phyloP scores from a whole-genome alignment of 2,888 invertebrate species.

The Beris chalybata region DNA sequence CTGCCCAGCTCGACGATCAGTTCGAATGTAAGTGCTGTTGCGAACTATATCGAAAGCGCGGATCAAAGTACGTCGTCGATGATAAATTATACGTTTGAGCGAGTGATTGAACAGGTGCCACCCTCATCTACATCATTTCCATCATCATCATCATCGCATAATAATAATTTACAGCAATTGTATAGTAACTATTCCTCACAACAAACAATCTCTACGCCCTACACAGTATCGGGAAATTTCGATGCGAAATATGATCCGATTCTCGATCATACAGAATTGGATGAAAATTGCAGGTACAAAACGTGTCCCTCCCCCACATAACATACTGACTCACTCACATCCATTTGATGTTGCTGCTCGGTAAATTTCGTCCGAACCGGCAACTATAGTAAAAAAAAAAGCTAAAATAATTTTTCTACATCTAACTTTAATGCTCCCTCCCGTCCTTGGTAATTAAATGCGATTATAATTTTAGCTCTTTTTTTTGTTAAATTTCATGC shows the following conservation, averaged over 20 bases:
- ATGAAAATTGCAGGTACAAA: conserved; percentile 27
- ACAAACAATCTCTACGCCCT: conserved; percentile 4
- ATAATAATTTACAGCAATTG: conserved; percentile 11
- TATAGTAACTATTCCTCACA: conserved; percentile 12
- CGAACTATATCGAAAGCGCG: conserved; percentile 19
- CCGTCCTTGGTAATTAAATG: too few relatives aligned
- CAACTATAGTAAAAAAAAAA: too few relatives aligned
- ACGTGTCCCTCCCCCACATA: conserved; percentile 6
- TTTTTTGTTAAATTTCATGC: too few relatives aligned
- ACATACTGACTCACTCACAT: neutral
- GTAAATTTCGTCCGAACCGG: too few relatives aligned
- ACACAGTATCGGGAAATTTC: conserved; percentile 12
- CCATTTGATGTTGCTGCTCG: neutral
- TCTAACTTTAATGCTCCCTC: too few relatives aligned
- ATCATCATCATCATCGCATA: neutral
- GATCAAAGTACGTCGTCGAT: conserved; percentile 14
- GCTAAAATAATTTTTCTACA: too few relatives aligned
- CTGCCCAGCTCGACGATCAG: neutral
- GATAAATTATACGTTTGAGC: conserved; percentile 22
- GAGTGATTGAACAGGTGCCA: conserved; percentile 11
- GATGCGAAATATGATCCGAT: conserved; percentile 15
- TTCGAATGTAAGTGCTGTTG: conserved; percentile 27
- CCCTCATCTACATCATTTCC: conserved; percentile 16
- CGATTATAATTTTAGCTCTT: too few relatives aligned
- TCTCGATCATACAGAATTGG: neutral